These are phyloP conservation scores for Subacronicta megacephala DNA, from an alignment of 2,888 invertebrate species.

Conservation along the genomic window DNA sequence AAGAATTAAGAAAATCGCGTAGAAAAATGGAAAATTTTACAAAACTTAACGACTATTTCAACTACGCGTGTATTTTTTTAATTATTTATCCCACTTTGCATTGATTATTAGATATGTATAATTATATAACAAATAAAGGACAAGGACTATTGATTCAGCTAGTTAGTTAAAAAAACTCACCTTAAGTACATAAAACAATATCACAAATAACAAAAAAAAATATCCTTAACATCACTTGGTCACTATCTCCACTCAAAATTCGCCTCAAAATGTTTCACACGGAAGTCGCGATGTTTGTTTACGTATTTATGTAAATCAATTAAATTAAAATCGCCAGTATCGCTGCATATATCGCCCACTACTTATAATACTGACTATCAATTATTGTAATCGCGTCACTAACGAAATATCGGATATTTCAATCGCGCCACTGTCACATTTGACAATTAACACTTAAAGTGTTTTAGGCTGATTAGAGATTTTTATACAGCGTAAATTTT, in stretches of 20 bases:
- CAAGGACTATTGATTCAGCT: no score
- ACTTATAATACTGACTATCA: constrained; percentile 38
- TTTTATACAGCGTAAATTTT: no score
- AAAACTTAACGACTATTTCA: no score
- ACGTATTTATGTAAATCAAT: constrained; percentile 28
- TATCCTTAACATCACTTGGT: not conserved
- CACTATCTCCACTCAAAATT: constrained; percentile 23
- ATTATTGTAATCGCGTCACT: constrained; percentile 45
- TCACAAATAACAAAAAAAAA: constrained; percentile 14
- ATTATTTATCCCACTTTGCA: no score
- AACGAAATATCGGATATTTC: constrained; percentile 3
- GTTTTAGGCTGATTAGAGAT: constrained; percentile 41
- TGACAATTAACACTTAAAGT: constrained; percentile 20
- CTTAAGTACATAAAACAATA: constrained; percentile 14
- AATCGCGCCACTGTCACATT: constrained; percentile 41
- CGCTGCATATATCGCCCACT: constrained; percentile 45
- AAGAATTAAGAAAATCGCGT: no score
- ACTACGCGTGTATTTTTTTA: no score
- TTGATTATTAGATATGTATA: no score
- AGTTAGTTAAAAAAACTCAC: constrained; percentile 11
- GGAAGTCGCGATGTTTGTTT: constrained; percentile 21
- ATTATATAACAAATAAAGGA: no score
- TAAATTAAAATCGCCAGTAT: constrained; percentile 29
- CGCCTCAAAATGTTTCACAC: constrained; percentile 4
- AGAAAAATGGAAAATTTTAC: no score